Evolutionary conservation across 2,113 vertebrate genomes (phyloP).

Genomic region (Nycticorax nycticorax): DNA sequence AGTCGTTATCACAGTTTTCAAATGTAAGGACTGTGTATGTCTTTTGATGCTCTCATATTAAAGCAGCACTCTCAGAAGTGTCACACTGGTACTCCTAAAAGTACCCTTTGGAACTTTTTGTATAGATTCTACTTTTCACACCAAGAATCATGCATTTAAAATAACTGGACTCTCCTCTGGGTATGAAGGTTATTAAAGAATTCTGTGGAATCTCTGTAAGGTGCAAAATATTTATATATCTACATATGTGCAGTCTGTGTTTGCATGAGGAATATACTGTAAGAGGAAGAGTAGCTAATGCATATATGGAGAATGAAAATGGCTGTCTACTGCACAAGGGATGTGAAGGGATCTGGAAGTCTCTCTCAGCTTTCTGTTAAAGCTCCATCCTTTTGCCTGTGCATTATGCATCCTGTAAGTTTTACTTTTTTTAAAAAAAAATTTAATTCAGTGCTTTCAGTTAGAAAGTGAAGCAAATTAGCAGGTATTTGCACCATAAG

Average conservation of each 20-base stretch:
- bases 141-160: background rate
- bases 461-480: conserved; percentile 9
- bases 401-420: background rate
- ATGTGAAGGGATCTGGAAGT: background rate
- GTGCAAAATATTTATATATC: background rate
- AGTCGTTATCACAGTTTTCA: background rate
- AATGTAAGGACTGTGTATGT: background rate
- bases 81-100: background rate
- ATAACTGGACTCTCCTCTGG: background rate
- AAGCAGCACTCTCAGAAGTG: background rate
- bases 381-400: background rate
- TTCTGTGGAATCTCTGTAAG: background rate
- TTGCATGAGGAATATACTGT: background rate
- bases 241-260: background rate
- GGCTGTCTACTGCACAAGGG: background rate
- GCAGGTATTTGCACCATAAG: background rate
- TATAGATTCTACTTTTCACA: background rate
- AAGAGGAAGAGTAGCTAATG: background rate
- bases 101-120: background rate
- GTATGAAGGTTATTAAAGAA: background rate
- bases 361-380: background rate
- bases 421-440: background rate
- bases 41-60: background rate
- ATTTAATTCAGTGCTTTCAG: background rate
- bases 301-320: background rate